phyloP scores from a whole-genome alignment of 1,140 invertebrate species.

The Centruroides vittatus region DNA sequence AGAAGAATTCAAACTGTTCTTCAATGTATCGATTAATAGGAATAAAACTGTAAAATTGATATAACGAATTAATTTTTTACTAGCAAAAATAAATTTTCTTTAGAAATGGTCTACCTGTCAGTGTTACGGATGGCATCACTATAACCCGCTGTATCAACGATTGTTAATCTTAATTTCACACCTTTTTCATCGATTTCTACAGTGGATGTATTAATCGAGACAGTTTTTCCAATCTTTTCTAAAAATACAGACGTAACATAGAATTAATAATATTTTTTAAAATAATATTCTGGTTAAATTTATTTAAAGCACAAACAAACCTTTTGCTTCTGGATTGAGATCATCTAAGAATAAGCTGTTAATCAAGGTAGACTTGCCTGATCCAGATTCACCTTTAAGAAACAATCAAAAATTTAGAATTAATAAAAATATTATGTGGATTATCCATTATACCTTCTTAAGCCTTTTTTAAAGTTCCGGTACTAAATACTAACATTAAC shows the following conservation, averaged over 20 bases:
- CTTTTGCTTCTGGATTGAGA: slow-evolving; percentile 33
- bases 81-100: no score
- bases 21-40: slow-evolving; percentile 66
- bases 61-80: slow-evolving; percentile 12
- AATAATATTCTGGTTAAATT: no score
- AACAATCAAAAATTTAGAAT: background rate
- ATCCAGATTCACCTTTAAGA: slow-evolving; percentile 65
- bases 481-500: no score
- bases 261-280: no score
- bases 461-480: no score
- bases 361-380: slow-evolving; percentile 94
- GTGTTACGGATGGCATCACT: slow-evolving; percentile 90
- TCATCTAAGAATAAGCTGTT: slow-evolving; percentile 94
- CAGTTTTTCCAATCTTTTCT: slow-evolving; percentile 54
- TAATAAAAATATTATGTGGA: slow-evolving; percentile 26
- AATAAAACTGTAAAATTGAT: slow-evolving; percentile 33
- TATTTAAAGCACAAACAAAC: no score
- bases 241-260: background rate
- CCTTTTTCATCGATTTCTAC: slow-evolving; percentile 88
- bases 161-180: slow-evolving; percentile 71
- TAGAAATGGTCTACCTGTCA: slow-evolving; percentile 46
- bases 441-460: no score
- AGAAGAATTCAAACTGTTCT: slow-evolving; percentile 90
- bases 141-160: slow-evolving; percentile 92
- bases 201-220: slow-evolving; percentile 73